Conservation (phyloP, 2,113 vertebrate genomes). For the Heterochromis multidens region DNA sequence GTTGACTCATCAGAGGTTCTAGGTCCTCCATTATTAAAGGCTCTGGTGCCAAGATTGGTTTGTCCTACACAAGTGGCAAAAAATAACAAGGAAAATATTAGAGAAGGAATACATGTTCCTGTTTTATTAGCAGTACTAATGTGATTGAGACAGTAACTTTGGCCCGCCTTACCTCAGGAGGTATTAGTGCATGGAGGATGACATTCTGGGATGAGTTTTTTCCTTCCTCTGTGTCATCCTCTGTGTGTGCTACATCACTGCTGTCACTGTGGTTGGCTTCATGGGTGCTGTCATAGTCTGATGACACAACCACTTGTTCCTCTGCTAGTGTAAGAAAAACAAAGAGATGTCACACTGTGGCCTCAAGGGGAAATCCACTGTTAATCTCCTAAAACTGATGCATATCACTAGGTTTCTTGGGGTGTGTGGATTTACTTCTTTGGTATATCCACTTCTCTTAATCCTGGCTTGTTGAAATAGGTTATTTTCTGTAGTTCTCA, state of each 20-base stretch:
- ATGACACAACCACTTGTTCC: constrained; percentile 84
- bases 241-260: constrained; percentile 88
- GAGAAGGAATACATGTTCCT: not conserved
- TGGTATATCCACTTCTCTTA: not conserved
- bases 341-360: constrained; percentile 3
- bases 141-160: not conserved
- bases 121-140: not conserved
- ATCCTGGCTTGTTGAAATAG: not conserved
- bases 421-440: not conserved
- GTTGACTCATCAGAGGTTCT: constrained; percentile 87
- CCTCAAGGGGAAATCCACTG: not conserved
- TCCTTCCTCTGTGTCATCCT: constrained; percentile 80
- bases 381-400: constrained; percentile 1
- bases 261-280: constrained; percentile 95
- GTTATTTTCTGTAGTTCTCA: not conserved
- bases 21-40: constrained; percentile 92
- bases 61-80: constrained; percentile 75
- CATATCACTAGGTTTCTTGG: not conserved
- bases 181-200: constrained; percentile 68
- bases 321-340: constrained; percentile 67
- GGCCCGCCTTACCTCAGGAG: constrained; percentile 66
- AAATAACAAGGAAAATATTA: not conserved
- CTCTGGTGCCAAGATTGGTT: constrained; percentile 88
- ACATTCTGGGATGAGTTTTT: constrained; percentile 77
- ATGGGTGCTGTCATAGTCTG: constrained; percentile 86